Evolutionary conservation across 2,888 invertebrate genomes (phyloP), one percentile per base, ranked within the genome.

Genomic region (Microctonus aethiopoides): DNA sequence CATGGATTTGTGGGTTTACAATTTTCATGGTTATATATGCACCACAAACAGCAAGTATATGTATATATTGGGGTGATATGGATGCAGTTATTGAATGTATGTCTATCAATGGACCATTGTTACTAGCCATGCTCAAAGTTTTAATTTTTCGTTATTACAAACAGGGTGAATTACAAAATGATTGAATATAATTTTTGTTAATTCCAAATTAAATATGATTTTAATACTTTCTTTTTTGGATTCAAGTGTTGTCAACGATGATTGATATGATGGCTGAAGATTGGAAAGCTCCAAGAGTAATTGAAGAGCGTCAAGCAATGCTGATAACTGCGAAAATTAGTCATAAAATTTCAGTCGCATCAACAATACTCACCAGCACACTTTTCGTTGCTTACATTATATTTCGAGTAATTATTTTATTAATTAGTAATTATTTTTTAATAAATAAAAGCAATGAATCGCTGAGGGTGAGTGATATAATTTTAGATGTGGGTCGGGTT

Each of bases 1-100:
- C 71, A 61, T 74, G 67, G 68, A 22, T 62, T 29, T 75, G 60
- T 63, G 52, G 24, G 20, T 11, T 65, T 16, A 32, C 52, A 20
- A 62, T 74, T 60, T 71, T 73, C 6, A 6, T 64, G 4, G 59
- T 65, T 1, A 70, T 74, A 10, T 75, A 71, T 67, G 24, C 72
- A 10, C 76, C 76, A 2, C 75, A 74, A 54, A 67, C 71, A 52
- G 72, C 73, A 1, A 74, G 71, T n/a, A 57, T 75, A 16, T 20
- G 62, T 13, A 20, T 56, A 34, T n/a, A 75, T 3, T 78, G 75
- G 75, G 72, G 71, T 2, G 70, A 80, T 51, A 72, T 80, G 61
- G 73, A 77, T 16, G 39, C 72, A 29, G 65, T 77, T 24, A 69
- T 81, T 7, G 79, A 79, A 29, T 81, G 80, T 61, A 65, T 81